Conservation (phyloP, 2,888 invertebrate genomes). For the Caenorhabditis sinica region DNA sequence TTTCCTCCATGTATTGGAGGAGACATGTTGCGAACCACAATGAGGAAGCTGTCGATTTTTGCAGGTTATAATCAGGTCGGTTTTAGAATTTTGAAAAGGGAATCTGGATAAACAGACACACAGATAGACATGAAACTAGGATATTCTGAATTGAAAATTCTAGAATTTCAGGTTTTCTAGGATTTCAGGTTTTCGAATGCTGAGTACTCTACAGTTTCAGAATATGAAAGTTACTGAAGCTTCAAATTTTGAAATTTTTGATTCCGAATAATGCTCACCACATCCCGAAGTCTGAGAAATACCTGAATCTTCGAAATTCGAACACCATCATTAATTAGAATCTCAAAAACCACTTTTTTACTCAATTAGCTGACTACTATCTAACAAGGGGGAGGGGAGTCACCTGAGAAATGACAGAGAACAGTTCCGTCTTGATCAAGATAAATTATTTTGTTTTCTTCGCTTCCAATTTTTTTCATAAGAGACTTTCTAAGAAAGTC, state of each 20-base stretch:
- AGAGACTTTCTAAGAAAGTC: background rate
- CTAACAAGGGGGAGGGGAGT: too few relatives aligned
- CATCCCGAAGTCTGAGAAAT: background rate
- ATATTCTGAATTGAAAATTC: background rate
- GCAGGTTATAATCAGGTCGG: conserved; percentile 55
- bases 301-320: background rate
- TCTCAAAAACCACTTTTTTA: background rate
- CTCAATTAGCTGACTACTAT: too few relatives aligned
- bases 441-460: conserved; percentile 11
- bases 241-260: too few relatives aligned
- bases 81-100: background rate
- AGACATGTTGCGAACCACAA: conserved; percentile 45
- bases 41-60: conserved; percentile 58
- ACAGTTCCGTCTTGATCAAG: conserved; percentile 2
- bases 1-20: conserved; percentile 19
- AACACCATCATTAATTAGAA: background rate
- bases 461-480: background rate
- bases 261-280: too few relatives aligned
- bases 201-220: too few relatives aligned
- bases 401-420: background rate
- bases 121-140: background rate
- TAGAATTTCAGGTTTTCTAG: conserved; percentile 17
- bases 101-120: background rate
- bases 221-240: too few relatives aligned
- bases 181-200: background rate